A percentile compares a stretch with the other conserved stretches of the same genome.
Evolutionary conservation across 1,140 invertebrate genomes (phyloP).

Genomic region (Trachymyrmex septentrionalis): DNA sequence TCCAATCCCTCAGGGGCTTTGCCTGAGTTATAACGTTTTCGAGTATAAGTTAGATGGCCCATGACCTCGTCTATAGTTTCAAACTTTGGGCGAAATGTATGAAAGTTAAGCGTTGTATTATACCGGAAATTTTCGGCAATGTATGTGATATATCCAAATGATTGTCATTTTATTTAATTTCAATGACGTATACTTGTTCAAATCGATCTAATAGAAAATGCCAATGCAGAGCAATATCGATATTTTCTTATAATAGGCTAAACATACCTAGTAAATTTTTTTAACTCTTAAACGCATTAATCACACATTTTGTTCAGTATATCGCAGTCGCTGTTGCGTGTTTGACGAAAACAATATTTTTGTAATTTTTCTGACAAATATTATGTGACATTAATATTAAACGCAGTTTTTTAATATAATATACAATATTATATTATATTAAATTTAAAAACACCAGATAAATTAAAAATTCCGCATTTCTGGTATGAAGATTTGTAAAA

Average conservation of each 20-base stretch:
- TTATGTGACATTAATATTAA: constrained; percentile 1
- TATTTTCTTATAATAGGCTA: neutral
- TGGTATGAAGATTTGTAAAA: neutral
- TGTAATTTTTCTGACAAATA: neutral
- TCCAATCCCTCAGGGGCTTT: constrained; percentile 60
- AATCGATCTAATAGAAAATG: constrained; percentile 1
- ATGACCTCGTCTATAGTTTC: constrained; percentile 39
- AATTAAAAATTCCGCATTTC: neutral
- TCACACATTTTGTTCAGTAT: neutral
- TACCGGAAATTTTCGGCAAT: constrained; percentile 29
- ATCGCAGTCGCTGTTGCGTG: neutral
- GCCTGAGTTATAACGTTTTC: constrained; percentile 38
- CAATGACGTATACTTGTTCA: neutral
- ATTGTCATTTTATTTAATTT: constrained; percentile 32
- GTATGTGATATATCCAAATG: constrained; percentile 11
- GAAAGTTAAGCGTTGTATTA: constrained; percentile 41
- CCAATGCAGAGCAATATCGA: neutral
- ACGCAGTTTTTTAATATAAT: neutral
- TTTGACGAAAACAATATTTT: neutral
- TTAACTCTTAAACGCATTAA: neutral
- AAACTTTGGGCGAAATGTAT: constrained; percentile 39
- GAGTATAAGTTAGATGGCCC: constrained; percentile 56
- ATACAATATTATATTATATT: neutral
- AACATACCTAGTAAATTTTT: neutral
- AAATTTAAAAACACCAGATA: neutral